Base-by-base conservation (phyloP, 2,113 vertebrate species). In the Semnornis frantzii region DNA sequence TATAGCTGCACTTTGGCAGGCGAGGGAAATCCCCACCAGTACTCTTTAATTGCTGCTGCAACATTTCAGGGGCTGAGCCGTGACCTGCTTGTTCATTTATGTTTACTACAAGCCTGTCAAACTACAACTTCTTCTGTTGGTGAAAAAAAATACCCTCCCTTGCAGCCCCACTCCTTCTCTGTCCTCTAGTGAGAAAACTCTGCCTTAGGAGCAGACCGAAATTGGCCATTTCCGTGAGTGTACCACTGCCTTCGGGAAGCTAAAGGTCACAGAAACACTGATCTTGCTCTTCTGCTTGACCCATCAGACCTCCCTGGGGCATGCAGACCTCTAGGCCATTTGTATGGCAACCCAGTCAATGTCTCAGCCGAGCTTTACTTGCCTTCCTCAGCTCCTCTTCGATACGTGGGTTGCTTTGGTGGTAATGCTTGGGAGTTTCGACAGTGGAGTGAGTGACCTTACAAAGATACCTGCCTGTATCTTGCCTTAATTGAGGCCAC, bases 21-120 rank as follows among this genome's bases (percentile, higher is more conserved):
- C 17, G 21, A 18, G 89, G 96, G 94, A 91, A 96, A 94, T 94
- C 94, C 92, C 94, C 92, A 89, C 30, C 50, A 65, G 92, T 84
- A 90, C 33, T 89, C 60, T 82, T 78, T 28, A 73, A 52, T 79
- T 92, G 68, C 75, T 90, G 81, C 69, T 80, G 60, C 48, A 48
- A 78, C 82, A 23, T 92, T 82, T 80, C 75, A 85, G 78, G 63
- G 24, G 70, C 78, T 91, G 87, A 93, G 87, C 73, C 55, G 23
- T 27, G 73, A 75, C 71, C 66, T 87, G n/a, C 78, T 76, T 66
- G 46, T 60, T 95, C 85, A 93, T 85, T 92, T 89, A 63, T 27
- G 33, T 92, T 96, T 93, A 89, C 86, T 95, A 92, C 66, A 68
- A 93, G 44, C 25, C 31, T 59, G 71, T 91, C 84, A 91, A 91